Percentiles rank a stretch among this genome's conserved stretches.
Evolutionary conservation across 2,113 vertebrate species (phyloP).

Genomic region (Edolisoma coerulescens): DNA sequence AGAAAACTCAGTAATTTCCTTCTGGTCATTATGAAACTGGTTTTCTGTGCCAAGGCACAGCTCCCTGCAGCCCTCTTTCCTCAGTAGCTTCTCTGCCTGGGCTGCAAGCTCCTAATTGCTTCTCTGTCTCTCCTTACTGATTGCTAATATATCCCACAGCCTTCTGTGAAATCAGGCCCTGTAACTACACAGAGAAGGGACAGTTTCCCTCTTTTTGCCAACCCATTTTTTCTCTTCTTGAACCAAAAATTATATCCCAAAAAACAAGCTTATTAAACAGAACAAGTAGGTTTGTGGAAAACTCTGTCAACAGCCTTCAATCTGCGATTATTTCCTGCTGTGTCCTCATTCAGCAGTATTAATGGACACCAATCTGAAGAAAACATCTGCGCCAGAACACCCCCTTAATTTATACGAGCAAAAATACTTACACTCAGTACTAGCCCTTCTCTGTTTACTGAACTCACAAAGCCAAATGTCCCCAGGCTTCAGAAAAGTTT

Average conservation of each 20-base stretch:
- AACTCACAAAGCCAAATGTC: background rate
- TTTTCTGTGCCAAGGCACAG: background rate
- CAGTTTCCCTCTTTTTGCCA: background rate
- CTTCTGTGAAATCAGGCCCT: background rate
- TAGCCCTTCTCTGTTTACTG: background rate
- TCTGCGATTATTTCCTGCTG: background rate
- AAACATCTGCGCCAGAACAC: background rate
- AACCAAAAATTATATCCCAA: background rate
- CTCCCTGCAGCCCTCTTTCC: background rate
- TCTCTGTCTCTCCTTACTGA: background rate
- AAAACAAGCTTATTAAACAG: background rate
- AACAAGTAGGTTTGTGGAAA: background rate
- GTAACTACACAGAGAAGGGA: background rate
- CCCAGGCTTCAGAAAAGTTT: constrained; percentile 20
- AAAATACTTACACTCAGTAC: background rate
- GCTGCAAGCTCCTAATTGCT: background rate
- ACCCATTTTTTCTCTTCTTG: background rate
- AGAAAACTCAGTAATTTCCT: background rate
- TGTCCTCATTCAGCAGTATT: background rate
- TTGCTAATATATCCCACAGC: background rate
- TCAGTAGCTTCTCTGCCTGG: background rate
- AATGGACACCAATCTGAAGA: background rate
- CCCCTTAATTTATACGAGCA: background rate
- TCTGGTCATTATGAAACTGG: background rate
- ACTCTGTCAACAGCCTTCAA: background rate